Conservation (phyloP, 2,113 vertebrate genomes). For the Perognathus longimembris region DNA sequence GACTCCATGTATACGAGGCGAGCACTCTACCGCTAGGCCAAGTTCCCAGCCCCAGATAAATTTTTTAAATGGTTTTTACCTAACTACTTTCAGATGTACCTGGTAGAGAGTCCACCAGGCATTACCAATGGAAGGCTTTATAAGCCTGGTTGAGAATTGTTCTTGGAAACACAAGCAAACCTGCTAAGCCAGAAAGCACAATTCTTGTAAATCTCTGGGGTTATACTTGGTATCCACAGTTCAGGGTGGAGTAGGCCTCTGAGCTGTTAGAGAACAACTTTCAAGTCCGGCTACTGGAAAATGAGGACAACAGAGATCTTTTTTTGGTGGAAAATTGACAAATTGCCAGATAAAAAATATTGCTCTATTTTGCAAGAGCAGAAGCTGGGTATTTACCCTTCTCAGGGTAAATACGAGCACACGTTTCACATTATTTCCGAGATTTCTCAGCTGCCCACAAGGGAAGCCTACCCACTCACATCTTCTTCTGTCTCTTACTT, state of each 20-base stretch:
- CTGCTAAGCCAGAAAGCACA: neutral
- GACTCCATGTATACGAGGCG: no score
- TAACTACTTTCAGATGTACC: neutral
- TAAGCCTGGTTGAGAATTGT: neutral
- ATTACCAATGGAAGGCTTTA: neutral
- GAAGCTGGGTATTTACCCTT: neutral
- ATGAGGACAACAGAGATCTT: neutral
- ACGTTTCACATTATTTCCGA: neutral
- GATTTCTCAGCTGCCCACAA: neutral
- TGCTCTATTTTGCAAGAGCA: neutral
- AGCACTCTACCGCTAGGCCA: no score
- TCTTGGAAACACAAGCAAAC: neutral
- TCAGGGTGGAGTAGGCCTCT: neutral
- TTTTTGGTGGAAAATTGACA: neutral
- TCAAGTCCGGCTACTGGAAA: neutral
- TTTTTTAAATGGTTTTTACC: constrained; percentile 24
- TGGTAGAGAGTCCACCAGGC: neutral
- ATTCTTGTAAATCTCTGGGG: neutral
- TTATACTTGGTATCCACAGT: neutral
- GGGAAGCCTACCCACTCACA: neutral
- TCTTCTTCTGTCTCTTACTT: neutral
- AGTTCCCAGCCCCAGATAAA: no score
- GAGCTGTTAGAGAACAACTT: neutral
- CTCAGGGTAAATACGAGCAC: neutral
- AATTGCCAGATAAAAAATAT: neutral